Evolutionary conservation across 2,888 invertebrate genomes (phyloP).

Genomic region (Eutolmus rufibarbis): DNA sequence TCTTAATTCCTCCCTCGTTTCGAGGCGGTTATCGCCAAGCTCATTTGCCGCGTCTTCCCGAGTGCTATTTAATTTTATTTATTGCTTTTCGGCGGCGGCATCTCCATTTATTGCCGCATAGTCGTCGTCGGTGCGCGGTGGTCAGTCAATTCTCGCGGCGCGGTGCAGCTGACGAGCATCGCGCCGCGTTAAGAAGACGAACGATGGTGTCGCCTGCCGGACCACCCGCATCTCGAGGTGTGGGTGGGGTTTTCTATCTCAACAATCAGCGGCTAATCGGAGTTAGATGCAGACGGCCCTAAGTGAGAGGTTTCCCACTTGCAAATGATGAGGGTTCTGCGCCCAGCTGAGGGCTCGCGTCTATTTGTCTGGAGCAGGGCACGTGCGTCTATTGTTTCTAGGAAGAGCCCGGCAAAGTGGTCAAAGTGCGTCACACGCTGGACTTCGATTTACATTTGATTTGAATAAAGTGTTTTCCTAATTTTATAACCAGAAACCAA

Average conservation of each 20-base stretch:
- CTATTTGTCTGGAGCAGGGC: neutral
- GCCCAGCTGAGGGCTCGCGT: neutral
- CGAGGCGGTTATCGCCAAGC: neutral
- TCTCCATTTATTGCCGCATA: slow-evolving; percentile 12
- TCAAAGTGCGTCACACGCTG: neutral
- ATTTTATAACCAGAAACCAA: no score
- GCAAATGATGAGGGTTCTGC: slow-evolving; percentile 16
- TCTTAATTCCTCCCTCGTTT: slow-evolving; percentile 1
- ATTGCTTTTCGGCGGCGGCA: neutral
- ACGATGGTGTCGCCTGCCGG: neutral
- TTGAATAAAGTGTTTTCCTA: neutral
- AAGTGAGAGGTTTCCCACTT: slow-evolving; percentile 7
- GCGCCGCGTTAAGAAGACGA: neutral
- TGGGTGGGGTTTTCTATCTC: neutral
- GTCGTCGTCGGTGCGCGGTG: neutral
- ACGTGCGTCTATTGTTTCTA: neutral
- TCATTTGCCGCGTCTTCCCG: neutral
- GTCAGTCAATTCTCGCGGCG: neutral
- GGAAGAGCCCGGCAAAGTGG: neutral
- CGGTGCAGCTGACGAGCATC: neutral
- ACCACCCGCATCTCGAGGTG: slow-evolving; percentile 26
- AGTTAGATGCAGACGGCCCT: neutral
- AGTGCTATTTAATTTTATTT: slow-evolving; percentile 11
- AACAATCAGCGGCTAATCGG: slow-evolving; percentile 17
- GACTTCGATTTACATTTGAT: slow-evolving; percentile 2